These are phyloP conservation scores for Apostichopus japonicus DNA, from an alignment of 35 echinoderm and acorn worm genomes.

Conservation along the genomic window DNA sequence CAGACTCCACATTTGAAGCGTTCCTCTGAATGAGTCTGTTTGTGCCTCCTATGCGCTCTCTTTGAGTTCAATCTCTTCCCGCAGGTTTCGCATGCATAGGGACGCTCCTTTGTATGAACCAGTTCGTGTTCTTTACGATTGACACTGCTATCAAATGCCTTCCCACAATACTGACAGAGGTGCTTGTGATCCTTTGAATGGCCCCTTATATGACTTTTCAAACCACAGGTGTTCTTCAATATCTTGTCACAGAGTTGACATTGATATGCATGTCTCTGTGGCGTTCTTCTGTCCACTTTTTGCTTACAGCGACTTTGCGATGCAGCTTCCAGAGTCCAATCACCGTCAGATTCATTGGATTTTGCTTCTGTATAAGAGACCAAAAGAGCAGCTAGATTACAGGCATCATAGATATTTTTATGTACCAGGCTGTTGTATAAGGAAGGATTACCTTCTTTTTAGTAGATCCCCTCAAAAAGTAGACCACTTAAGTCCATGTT, in stretches of 20 bases:
- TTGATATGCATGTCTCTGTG: not conserved
- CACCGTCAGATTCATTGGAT: not conserved
- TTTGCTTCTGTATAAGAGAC: not conserved
- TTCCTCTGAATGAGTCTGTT: not conserved
- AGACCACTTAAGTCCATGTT: no score
- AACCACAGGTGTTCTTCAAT: not conserved
- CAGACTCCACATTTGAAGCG: not conserved
- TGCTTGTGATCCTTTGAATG: not conserved
- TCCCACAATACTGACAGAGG: slow-evolving; percentile 8
- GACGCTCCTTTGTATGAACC: not conserved
- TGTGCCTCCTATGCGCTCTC: not conserved
- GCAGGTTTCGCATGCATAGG: not conserved
- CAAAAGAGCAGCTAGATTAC: no score
- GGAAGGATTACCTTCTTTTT: no score
- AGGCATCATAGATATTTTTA: no score
- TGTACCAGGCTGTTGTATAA: no score
- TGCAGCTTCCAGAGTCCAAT: not conserved
- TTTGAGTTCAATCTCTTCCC: not conserved
- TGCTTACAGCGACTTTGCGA: not conserved
- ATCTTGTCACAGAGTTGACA: not conserved
- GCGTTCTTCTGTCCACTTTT: not conserved
- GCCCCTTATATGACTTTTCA: not conserved
- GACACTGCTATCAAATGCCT: not conserved
- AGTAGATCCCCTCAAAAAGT: no score
- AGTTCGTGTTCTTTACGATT: not conserved